Percentiles rank a stretch among this genome's conserved stretches.
Evolutionary conservation across 2,888 invertebrate genomes (phyloP).

Genomic region (Notodonta ziczac): DNA sequence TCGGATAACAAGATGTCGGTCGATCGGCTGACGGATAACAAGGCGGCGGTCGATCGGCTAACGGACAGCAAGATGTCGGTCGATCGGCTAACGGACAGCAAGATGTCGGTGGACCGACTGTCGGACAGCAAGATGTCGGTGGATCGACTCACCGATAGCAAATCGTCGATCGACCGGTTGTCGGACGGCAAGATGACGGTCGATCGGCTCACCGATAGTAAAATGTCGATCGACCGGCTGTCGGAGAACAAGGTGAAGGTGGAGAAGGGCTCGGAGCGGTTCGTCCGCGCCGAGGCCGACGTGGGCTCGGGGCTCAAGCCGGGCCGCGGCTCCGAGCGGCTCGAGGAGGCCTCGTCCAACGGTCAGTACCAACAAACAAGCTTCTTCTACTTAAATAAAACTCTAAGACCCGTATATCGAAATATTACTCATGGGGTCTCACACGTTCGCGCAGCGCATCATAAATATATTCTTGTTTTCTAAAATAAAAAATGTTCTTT

Average conservation of each 20-base stretch:
- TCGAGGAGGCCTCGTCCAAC: slow-evolving; percentile 66
- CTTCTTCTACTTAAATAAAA: too few relatives aligned
- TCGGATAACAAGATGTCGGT: slow-evolving; percentile 31
- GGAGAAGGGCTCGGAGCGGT: slow-evolving; percentile 51
- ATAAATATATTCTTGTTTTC: too few relatives aligned
- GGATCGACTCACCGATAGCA: slow-evolving; percentile 37
- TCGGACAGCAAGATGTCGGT: slow-evolving; percentile 34
- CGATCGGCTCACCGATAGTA: slow-evolving; percentile 38
- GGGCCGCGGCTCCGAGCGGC: slow-evolving; percentile 63
- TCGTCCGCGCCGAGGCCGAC: slow-evolving; percentile 73
- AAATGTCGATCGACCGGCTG: slow-evolving; percentile 32
- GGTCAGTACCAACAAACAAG: slow-evolving; percentile 53
- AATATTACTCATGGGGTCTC: too few relatives aligned
- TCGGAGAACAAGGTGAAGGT: slow-evolving; percentile 33
- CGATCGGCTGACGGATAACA: slow-evolving; percentile 26
- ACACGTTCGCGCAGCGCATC: too few relatives aligned
- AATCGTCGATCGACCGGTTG: slow-evolving; percentile 31
- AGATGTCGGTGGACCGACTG: slow-evolving; percentile 32
- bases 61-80: slow-evolving; percentile 31
- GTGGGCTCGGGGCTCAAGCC: slow-evolving; percentile 70
- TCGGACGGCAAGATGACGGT: slow-evolving; percentile 31
- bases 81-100: slow-evolving; percentile 38
- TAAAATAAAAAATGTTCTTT: too few relatives aligned
- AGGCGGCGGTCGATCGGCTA: slow-evolving; percentile 30
- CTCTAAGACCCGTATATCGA: too few relatives aligned